Evolutionary conservation across 2,888 invertebrate genomes (phyloP), one percentile per base, ranked within the genome.

Genomic region (Abrostola tripartita): DNA sequence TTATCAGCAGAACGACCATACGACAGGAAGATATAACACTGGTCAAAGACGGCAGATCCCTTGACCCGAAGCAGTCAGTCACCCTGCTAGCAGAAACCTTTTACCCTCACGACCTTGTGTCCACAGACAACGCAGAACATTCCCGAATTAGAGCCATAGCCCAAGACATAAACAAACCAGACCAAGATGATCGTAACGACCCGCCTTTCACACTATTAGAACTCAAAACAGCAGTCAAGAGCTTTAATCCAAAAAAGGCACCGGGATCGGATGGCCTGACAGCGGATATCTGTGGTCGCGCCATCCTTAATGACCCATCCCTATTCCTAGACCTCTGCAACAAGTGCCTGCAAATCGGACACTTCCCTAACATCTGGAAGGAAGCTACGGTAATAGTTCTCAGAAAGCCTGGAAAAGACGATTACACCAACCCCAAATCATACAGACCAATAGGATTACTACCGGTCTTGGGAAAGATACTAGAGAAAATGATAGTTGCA

Each of bases 381-480:
- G n/a, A n/a, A n/a, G n/a, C n/a, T n/a, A 10, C 40, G 11, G 40
- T 40, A 9, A 6, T 6, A n/a, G 14, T 14, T 7, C 14, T 5
- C 5, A 44, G 12, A n/a, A n/a, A 42, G 0, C 42, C 42, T 8
- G 11, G 42, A 5, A n/a, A n/a, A 11, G 42, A n/a, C 42, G 10
- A 10, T 11, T 10, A n/a, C n/a, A n/a, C n/a, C n/a, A n/a, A n/a
- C n/a, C n/a, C n/a, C n/a, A n/a, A n/a, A n/a, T n/a, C n/a, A n/a
- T n/a, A n/a, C n/a, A n/a, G n/a, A n/a, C n/a, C n/a, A n/a, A n/a
- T n/a, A n/a, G n/a, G n/a, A n/a, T n/a, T n/a, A 11, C 42, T 58
- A 61, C 61, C 66, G 50, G 56, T 56, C 61, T 54, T 52, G 58
- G 59, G 58, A n/a, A n/a, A 54, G 55, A 63, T 62, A 55, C 61